Base-by-base conservation (phyloP, 2,113 vertebrate species). In the Circaetus gallicus region DNA sequence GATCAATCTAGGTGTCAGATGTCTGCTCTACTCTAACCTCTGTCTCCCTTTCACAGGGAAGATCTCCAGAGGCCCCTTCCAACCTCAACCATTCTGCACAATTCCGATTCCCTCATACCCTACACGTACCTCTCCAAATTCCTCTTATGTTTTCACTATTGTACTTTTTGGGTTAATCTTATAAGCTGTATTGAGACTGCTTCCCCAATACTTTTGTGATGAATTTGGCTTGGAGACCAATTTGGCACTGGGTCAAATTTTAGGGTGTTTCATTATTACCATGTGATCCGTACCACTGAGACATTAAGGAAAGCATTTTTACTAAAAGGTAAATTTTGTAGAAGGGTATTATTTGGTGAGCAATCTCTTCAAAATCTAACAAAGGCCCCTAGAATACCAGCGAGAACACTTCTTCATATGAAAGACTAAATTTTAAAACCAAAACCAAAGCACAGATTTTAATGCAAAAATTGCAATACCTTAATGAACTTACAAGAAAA, bases 251-350 rank as follows among this genome's bases (percentile, higher is more conserved):
- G 38, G 32, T 28, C 26, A 28, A 28, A 61, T 86, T 76, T 50
- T 29, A 18, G 25, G 52, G 6, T 38, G 50, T 66, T 81, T 63
- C 38, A 1, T 45, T 45, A 25, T 11, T 43, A 22, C 29, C 18
- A 1, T 3, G 16, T 7, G 45, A 76, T 26, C 24, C 1, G 0
- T 17, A 32, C 19, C 13, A 9, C 29, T 3, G 22, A 78, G 65
- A 14, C 13, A 13, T 36, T 15, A 34, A 36, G 16, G 16, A 58
- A 71, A 70, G 50, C 7, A 12, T 38, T 63, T 28, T 67, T 11
- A 82, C 19, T 24, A 55, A 49, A 56, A 53, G 15, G 24, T 24
- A 38, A 31, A 24, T 47, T 85, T 63, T 59, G 42, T 31, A 55
- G 43, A 40, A 76, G 16, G 70, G 7, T 47, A 32, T 17, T 40